phyloP scores from a whole-genome alignment of 1,140 invertebrate species.

The Stratiolaelaps scimitus region DNA sequence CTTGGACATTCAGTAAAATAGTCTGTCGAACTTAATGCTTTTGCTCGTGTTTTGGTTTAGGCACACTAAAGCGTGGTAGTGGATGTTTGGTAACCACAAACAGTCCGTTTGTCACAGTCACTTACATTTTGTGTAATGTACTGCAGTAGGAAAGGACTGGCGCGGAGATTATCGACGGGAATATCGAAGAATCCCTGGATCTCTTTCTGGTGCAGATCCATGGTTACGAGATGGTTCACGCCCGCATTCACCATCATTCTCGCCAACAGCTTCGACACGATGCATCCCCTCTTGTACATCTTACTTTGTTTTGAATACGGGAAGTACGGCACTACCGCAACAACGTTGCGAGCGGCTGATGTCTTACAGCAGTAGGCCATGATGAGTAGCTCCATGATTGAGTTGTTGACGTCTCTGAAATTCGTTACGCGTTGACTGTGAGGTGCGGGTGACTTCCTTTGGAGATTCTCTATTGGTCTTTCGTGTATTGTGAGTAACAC shows the following conservation, averaged over 20 bases:
- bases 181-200: conserved; percentile 99
- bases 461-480: not conserved
- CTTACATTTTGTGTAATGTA: conserved; percentile 88
- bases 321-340: conserved; percentile 94
- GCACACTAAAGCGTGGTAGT: too few species aligned
- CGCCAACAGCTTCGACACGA: conserved; percentile 86
- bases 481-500: not conserved
- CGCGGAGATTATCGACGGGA: conserved; percentile 93
- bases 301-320: conserved; percentile 99
- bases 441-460: not conserved
- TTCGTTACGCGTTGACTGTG: conserved; percentile 36
- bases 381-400: conserved; percentile 96
- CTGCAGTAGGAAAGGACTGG: conserved; percentile 91
- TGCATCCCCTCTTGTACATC: conserved; percentile 93
- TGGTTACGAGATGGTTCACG: conserved; percentile 87
- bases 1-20: too few species aligned
- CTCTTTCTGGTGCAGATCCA: conserved; percentile 98
- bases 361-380: conserved; percentile 99
- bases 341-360: conserved; percentile 87
- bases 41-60: too few species aligned
- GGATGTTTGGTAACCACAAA: conserved; percentile 13
- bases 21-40: too few species aligned
- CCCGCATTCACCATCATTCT: conserved; percentile 78
- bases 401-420: conserved; percentile 87
- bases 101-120: conserved; percentile 11